phyloP scores from a whole-genome alignment of 2,113 vertebrate species.

The Conger conger region DNA sequence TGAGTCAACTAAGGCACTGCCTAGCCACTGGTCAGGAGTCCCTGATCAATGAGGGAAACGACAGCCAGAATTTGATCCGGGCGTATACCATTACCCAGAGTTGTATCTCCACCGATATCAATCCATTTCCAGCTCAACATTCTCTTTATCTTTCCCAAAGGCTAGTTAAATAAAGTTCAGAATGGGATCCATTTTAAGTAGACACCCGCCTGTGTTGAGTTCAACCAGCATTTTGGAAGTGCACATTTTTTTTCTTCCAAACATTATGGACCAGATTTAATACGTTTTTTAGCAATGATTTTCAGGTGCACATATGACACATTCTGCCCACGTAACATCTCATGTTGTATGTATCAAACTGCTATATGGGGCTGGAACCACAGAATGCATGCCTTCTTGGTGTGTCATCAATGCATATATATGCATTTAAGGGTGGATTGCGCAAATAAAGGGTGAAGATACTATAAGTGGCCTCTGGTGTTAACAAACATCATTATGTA shows the following conservation, averaged over 20 bases:
- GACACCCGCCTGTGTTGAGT: neutral
- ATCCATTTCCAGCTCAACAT: neutral
- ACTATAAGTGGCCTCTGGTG: too few species aligned
- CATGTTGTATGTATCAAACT: too few species aligned
- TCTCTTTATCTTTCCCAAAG: neutral
- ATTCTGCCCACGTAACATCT: too few species aligned
- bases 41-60: constrained; percentile 12
- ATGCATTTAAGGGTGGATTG: too few species aligned
- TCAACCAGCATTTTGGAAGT: neutral
- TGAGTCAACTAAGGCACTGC: neutral
- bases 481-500: too few species aligned
- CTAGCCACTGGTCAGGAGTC: neutral
- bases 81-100: neutral
- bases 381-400: too few species aligned
- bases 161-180: constrained; percentile 14
- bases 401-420: too few species aligned
- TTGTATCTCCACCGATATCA: constrained; percentile 7
- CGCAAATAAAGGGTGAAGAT: too few species aligned
- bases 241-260: neutral
- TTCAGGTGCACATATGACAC: too few species aligned
- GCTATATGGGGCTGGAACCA: too few species aligned
- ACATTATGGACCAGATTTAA: too few species aligned
- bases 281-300: too few species aligned
- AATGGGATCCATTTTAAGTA: neutral
- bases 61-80: neutral